Evolutionary conservation across 1,140 invertebrate species (phyloP).

Genomic region (Elymnias hypermnestra): DNA sequence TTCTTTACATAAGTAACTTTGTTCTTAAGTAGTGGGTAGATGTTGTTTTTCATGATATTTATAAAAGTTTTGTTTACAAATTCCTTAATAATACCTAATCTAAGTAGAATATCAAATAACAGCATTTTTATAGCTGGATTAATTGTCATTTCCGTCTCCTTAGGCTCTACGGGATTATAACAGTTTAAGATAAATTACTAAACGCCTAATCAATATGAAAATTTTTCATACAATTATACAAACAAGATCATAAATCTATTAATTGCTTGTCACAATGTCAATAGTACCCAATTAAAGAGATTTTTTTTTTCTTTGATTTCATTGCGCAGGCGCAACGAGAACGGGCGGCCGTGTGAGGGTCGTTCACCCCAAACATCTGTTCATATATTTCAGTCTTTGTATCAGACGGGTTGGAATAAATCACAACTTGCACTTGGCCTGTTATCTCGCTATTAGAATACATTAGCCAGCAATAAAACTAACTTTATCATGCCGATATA

Average conservation of each 20-base stretch:
- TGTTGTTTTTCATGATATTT: too few relatives aligned
- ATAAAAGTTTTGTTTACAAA: too few relatives aligned
- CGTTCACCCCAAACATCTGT: conserved; percentile 69
- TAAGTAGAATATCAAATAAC: too few relatives aligned
- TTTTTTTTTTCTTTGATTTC: conserved; percentile 29
- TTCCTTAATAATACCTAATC: too few relatives aligned
- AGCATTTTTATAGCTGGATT: too few relatives aligned
- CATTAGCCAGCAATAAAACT: conserved; percentile 17
- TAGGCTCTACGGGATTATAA: too few relatives aligned
- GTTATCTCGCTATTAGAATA: conserved; percentile 38
- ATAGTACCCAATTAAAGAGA: conserved; percentile 28
- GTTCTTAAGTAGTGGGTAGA: too few relatives aligned
- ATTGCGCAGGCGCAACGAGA: conserved; percentile 42
- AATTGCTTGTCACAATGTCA: conserved; percentile 12
- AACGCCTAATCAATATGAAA: neutral
- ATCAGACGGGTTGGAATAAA: conserved; percentile 45
- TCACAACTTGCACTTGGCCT: conserved; percentile 33
- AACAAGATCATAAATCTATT: conserved; percentile 13
- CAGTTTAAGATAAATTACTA: too few relatives aligned
- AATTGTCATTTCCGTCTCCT: too few relatives aligned
- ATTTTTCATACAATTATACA: conserved; percentile 1
- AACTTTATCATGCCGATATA: conserved; percentile 18
- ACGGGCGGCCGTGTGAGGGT: conserved; percentile 34
- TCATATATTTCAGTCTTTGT: conserved; percentile 58
- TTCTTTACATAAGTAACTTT: too few relatives aligned